Base-by-base conservation (phyloP, 2,888 invertebrate genomes). In the Rhagium mordax region DNA sequence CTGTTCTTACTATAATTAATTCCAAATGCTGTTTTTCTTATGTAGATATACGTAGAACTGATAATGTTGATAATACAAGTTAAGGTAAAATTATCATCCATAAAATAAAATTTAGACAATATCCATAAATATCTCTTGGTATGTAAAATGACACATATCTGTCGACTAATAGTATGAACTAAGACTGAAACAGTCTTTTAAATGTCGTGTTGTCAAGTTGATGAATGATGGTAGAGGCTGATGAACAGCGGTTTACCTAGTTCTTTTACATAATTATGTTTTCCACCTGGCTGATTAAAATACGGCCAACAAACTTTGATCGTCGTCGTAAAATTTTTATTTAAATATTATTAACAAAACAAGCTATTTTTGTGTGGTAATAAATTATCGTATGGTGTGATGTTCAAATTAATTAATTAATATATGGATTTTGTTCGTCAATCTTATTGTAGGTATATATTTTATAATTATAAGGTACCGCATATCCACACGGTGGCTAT, bases 401-500 rank as follows among this genome's bases (percentile, higher is more conserved):
- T 18, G 10, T 27, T 18, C n/a, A 16, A 33, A 33, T 33, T 18
- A 59, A 33, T 59, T 59, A 59, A 59, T 33, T 59, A 59, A 16
- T 24, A 55, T 55, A 13, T 61, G 21, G 21, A 16, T 61, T 47
- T 33, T 47, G 47, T 5, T n/a, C 27, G 3, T 13, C 27, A 10
- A 29, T 33, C 16, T 59, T 59, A 29, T 29, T 41, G 41, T 41
- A 24, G n/a, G 24, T 24, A 41, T 15, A n/a, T 41, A 41, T 41
- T 41, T 3, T 10, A 18, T 16, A 49, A 49, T 16, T 18, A 49
- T 51, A 51, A 51, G 20, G 18, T 10, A 6, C 8, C 18, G 10
- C 51, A 18, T 29, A 33, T 16, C 41, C 33, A 65, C 29, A 27
- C 41, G 55, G 53, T 65, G 33, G 65, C 65, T 27, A 55, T 65